These are phyloP conservation scores for Latheticus oryzae DNA, from an alignment of 2,888 invertebrate species.

Conservation along the genomic window DNA sequence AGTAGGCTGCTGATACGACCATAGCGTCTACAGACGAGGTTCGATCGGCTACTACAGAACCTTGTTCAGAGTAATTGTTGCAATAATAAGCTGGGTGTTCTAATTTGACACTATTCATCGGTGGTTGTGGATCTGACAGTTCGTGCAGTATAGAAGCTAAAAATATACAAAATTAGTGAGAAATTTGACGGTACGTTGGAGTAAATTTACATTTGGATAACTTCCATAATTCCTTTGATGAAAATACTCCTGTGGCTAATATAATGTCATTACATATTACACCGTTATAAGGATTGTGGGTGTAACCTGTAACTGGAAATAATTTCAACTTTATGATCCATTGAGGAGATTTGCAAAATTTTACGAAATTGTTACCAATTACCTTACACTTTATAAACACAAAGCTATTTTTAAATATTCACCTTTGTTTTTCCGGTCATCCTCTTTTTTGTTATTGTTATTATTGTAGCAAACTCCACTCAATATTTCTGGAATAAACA, in stretches of 20 bases:
- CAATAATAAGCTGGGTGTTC: constrained; percentile 86
- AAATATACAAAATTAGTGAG: constrained; percentile 58
- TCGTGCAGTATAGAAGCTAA: constrained; percentile 95
- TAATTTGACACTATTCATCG: constrained; percentile 81
- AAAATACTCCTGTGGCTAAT: constrained; percentile 99
- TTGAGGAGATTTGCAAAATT: constrained; percentile 36
- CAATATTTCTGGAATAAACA: constrained; percentile 76
- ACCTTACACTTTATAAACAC: constrained; percentile 42
- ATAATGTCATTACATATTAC: constrained; percentile 99
- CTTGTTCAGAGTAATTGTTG: constrained; percentile 81
- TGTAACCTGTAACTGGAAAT: constrained; percentile 74
- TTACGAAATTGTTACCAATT: constrained; percentile 51
- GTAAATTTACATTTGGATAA: constrained; percentile 82
- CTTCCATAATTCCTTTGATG: constrained; percentile 98
- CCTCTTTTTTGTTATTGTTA: constrained; percentile 77
- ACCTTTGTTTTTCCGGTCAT: constrained; percentile 83
- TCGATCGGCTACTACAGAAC: constrained; percentile 68
- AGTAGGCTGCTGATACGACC: constrained; percentile 82
- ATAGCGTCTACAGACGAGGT: constrained; percentile 68
- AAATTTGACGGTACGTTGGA: constrained; percentile 41
- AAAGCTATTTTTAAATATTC: constrained; percentile 48
- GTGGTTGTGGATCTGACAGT: constrained; percentile 77
- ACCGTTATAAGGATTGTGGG: constrained; percentile 97
- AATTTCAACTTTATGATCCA: constrained; percentile 43
- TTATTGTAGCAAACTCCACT: constrained; percentile 77